A percentile compares a stretch with the other conserved stretches of the same genome.
Evolutionary conservation across 1,140 invertebrate species (phyloP).

Genomic region (Drosophila aff.): DNA sequence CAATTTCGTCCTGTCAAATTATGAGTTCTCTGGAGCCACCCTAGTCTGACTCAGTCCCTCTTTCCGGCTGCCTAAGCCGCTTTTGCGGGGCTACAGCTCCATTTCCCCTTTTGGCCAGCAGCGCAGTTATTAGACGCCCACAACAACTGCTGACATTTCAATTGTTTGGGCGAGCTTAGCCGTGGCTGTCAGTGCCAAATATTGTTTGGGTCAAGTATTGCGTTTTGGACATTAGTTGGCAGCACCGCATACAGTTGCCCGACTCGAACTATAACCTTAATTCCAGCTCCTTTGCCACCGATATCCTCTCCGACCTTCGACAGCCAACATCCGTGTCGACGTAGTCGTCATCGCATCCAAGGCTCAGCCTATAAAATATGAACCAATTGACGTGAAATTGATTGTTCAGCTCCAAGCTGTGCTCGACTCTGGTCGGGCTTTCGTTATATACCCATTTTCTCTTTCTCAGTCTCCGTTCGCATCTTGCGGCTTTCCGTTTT

Average conservation of each 20-base stretch:
- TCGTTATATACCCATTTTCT: background rate
- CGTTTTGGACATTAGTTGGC: constrained; percentile 39
- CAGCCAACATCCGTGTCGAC: constrained; percentile 31
- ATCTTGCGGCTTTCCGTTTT: constrained; percentile 60
- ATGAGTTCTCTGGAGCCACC: constrained; percentile 7
- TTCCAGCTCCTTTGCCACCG: constrained; percentile 32
- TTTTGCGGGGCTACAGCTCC: constrained; percentile 3
- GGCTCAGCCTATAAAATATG: constrained; percentile 77
- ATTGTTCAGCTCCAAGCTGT: constrained; percentile 58
- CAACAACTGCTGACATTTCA: constrained; percentile 72
- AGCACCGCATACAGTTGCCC: background rate
- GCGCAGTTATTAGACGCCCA: constrained; percentile 43
- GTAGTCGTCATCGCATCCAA: constrained; percentile 31
- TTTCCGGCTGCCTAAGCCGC: constrained; percentile 20
- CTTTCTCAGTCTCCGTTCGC: constrained; percentile 1
- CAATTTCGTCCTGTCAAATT: constrained; percentile 39
- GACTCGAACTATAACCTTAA: constrained; percentile 68
- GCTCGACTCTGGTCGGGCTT: constrained; percentile 8
- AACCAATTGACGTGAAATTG: constrained; percentile 81
- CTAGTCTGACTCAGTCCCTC: background rate
- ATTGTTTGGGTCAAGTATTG: constrained; percentile 70
- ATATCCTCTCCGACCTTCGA: constrained; percentile 21
- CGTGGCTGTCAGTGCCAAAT: constrained; percentile 54
- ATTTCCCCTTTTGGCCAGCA: constrained; percentile 27
- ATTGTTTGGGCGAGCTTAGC: constrained; percentile 44